Evolutionary conservation across 2,113 vertebrate genomes (phyloP).

Genomic region (Hypanus sabinus): DNA sequence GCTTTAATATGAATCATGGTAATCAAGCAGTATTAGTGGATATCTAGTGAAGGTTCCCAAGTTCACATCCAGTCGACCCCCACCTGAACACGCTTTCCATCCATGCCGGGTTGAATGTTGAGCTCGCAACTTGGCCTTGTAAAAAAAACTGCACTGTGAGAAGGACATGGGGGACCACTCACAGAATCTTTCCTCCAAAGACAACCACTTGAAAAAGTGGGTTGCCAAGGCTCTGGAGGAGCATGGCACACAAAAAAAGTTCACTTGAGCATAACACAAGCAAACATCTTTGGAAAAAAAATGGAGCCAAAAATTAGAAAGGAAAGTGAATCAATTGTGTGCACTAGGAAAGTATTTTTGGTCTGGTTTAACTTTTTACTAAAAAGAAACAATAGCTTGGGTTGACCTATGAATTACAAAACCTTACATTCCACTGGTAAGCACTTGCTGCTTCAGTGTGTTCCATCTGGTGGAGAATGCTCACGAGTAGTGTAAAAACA

Average conservation of each 20-base stretch:
- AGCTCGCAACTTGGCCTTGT: too few species aligned
- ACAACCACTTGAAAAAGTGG: too few species aligned
- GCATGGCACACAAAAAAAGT: too few species aligned
- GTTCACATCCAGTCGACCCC: too few species aligned
- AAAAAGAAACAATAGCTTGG: background rate
- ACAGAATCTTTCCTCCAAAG: too few species aligned
- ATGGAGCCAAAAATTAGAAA: background rate
- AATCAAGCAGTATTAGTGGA: background rate
- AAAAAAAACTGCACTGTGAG: too few species aligned
- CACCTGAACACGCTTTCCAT: too few species aligned
- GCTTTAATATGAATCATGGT: background rate
- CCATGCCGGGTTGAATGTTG: too few species aligned
- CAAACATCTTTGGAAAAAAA: background rate
- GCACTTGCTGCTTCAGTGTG: background rate
- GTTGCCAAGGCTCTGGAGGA: too few species aligned
- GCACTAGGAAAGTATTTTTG: background rate
- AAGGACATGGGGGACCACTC: too few species aligned
- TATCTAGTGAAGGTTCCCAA: too few species aligned
- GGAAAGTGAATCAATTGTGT: background rate
- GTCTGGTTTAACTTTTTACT: background rate
- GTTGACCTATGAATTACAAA: background rate
- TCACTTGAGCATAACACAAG: background rate
- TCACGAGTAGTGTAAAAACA: too few species aligned
- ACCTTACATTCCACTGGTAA: background rate
- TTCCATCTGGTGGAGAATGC: background rate